Percentiles rank a stretch among this genome's conserved stretches.
phyloP scores from a whole-genome alignment of 2,888 invertebrate genomes.

The Mythimna vitellina region DNA sequence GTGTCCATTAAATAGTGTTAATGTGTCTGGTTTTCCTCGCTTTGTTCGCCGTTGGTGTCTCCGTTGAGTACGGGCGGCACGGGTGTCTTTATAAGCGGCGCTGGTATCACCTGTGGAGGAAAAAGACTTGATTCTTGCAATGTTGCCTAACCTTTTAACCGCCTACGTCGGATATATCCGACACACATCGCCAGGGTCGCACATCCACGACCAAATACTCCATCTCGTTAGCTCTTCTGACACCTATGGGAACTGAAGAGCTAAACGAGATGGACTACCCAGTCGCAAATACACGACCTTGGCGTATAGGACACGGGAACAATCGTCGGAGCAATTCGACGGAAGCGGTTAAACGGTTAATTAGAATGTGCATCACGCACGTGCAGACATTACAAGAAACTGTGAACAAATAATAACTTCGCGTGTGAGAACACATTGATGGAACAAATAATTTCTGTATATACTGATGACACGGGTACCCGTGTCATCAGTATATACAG shows the following conservation, averaged over 20 bases:
- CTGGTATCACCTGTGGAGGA: constrained; percentile 85
- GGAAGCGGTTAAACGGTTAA: too few relatives aligned
- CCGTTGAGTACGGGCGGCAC: constrained; percentile 82
- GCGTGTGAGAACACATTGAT: constrained; percentile 12
- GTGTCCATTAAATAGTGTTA: constrained; percentile 64
- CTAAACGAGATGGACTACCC: too few relatives aligned
- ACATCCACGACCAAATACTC: too few relatives aligned
- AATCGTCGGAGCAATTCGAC: too few relatives aligned
- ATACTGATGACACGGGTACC: constrained; percentile 14
- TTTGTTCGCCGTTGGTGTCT: constrained; percentile 80
- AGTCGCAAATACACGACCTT: too few relatives aligned
- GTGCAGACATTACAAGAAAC: constrained; percentile 23
- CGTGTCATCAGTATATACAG: constrained; percentile 20
- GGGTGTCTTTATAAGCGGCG: constrained; percentile 83
- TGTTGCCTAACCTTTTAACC: not conserved
- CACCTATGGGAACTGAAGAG: too few relatives aligned
- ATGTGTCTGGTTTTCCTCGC: constrained; percentile 71
- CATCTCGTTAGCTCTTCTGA: too few relatives aligned
- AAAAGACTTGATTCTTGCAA: constrained; percentile 39
- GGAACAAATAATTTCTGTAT: constrained; percentile 30
- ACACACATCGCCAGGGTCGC: too few relatives aligned
- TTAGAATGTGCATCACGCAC: constrained; percentile 4
- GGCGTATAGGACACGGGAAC: too few relatives aligned
- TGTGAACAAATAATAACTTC: constrained; percentile 1
- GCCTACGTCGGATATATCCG: too few relatives aligned